phyloP scores from a whole-genome alignment of 2,113 vertebrate genomes.

The Albula goreensis region DNA sequence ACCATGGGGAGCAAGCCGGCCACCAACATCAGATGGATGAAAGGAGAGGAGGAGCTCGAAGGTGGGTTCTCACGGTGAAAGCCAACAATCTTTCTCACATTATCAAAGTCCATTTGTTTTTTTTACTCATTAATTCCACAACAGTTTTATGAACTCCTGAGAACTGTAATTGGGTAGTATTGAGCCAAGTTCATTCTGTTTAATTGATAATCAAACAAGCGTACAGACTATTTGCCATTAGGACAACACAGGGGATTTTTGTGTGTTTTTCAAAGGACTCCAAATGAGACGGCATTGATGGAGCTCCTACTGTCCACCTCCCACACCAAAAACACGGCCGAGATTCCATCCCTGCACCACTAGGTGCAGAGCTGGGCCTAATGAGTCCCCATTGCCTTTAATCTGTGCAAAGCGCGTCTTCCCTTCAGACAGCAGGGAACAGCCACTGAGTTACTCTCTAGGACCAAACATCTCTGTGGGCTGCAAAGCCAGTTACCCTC shows the following conservation, averaged over 20 bases:
- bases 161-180: not conserved
- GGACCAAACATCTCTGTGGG: not conserved
- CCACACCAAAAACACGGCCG: conserved; percentile 30
- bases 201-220: not conserved
- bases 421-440: conserved; percentile 37
- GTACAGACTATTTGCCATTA: not conserved
- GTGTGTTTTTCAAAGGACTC: not conserved
- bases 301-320: conserved; percentile 45
- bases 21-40: conserved; percentile 93
- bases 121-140: not conserved
- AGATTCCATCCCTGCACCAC: conserved; percentile 26
- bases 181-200: not conserved
- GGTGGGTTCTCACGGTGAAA: conserved; percentile 65
- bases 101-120: not conserved
- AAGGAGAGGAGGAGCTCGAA: conserved; percentile 87
- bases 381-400: conserved; percentile 30
- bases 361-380: not conserved
- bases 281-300: conserved; percentile 40
- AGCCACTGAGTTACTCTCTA: conserved; percentile 26
- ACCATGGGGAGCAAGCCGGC: conserved; percentile 94
- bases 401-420: conserved; percentile 37
- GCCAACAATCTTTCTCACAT: not conserved
- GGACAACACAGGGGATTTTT: too few relatives aligned
- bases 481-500: not conserved
- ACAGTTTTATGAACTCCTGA: not conserved